Evolutionary conservation across 2,888 invertebrate genomes (phyloP).

Genomic region (Camptogramma bilineatum): DNA sequence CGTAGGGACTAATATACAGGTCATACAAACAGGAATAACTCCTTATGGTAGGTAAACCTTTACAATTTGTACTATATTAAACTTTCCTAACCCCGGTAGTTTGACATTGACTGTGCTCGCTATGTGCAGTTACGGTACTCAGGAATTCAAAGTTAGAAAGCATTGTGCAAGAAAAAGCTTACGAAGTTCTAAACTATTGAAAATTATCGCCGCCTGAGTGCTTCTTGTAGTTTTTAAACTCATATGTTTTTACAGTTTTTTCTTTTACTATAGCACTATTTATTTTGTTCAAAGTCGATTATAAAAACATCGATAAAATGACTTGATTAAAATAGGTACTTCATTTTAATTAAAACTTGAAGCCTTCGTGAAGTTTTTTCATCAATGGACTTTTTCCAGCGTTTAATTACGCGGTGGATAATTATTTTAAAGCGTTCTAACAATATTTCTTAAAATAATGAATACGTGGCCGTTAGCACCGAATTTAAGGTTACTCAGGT

Average conservation of each 20-base stretch:
- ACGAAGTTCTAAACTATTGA: conserved; percentile 20
- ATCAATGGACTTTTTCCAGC: conserved; percentile 27
- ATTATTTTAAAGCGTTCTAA: conserved; percentile 25
- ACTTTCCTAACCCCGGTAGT: not conserved
- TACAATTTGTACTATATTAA: not conserved
- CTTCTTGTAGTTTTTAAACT: conserved; percentile 5
- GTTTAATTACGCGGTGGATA: conserved; percentile 24
- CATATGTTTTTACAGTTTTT: not conserved
- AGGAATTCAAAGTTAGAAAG: conserved; percentile 7
- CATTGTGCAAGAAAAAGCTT: conserved; percentile 13
- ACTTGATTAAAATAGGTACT: conserved; percentile 22
- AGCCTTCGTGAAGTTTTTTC: conserved; percentile 27
- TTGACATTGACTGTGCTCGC: not conserved
- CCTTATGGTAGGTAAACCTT: not conserved
- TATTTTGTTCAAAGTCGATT: conserved; percentile 10
- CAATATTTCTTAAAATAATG: conserved; percentile 26
- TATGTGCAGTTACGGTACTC: not conserved
- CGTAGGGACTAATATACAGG: no score
- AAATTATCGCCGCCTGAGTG: conserved; percentile 13
- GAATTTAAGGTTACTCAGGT: conserved; percentile 30
- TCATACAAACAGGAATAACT: no score
- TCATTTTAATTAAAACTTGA: conserved; percentile 30
- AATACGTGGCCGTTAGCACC: conserved; percentile 30
- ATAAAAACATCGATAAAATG: conserved; percentile 19
- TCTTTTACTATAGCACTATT: not conserved